Evolutionary conservation across 2,113 vertebrate genomes (phyloP).

Genomic region (Tupaia chinensis): DNA sequence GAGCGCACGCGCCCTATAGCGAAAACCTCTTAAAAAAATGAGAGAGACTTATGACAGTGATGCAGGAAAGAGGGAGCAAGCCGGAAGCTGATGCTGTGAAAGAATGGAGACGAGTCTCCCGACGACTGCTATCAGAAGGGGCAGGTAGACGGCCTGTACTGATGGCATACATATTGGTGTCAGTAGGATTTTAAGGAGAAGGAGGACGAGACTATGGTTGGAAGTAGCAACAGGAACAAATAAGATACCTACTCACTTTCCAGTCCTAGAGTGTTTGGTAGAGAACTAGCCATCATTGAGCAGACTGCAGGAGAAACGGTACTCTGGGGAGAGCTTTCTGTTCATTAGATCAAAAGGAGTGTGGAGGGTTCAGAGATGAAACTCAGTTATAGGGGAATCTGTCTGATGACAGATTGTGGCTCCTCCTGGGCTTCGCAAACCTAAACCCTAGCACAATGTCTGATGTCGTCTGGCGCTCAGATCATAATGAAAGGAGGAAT

Average conservation of each 20-base stretch:
- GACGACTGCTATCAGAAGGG: neutral
- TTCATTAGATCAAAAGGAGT: neutral
- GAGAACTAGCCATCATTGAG: neutral
- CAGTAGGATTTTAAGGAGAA: neutral
- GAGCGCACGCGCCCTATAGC: too few species aligned
- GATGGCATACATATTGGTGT: neutral
- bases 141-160: too few species aligned
- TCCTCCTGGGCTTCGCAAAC: neutral
- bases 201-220: neutral
- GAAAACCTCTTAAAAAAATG: too few species aligned
- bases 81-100: neutral
- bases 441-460: neutral
- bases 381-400: neutral
- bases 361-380: neutral
- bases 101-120: neutral
- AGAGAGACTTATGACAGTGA: neutral
- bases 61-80: neutral
- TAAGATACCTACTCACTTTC: fast-evolving
- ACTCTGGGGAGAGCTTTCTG: neutral
- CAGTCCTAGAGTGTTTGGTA: neutral
- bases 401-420: neutral
- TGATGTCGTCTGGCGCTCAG: neutral
- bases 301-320: neutral
- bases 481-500: neutral
- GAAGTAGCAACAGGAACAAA: neutral